phyloP scores from a whole-genome alignment of 2,797 vertebrate genomes.

The Enteromius trimaculatus region DNA sequence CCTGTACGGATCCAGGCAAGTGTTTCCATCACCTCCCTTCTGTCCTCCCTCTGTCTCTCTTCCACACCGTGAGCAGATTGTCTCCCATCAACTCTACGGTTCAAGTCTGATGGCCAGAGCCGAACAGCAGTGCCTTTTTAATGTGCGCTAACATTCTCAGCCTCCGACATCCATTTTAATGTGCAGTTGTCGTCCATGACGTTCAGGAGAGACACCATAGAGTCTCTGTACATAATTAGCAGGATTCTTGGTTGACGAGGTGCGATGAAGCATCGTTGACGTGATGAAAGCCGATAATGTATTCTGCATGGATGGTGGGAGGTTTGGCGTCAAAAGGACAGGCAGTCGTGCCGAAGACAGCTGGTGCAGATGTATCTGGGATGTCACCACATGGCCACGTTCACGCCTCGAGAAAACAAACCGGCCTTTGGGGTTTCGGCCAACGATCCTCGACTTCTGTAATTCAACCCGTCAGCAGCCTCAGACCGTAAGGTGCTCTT shows the following conservation, averaged over 20 bases:
- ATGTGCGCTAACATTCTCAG: conserved; percentile 52
- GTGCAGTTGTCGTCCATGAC: conserved; percentile 54
- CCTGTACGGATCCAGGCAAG: conserved; percentile 36
- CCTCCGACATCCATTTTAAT: conserved; percentile 58
- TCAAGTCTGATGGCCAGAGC: conserved; percentile 46
- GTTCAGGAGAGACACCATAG: conserved; percentile 48
- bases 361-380: conserved; percentile 57
- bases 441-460: conserved; percentile 26
- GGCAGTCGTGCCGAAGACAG: conserved; percentile 52
- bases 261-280: conserved; percentile 55
- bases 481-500: conserved; percentile 31
- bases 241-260: conserved; percentile 57
- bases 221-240: conserved; percentile 64
- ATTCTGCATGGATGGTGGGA: conserved; percentile 58
- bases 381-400: conserved; percentile 56
- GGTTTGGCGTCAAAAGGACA: conserved; percentile 51
- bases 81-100: conserved; percentile 36
- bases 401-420: conserved; percentile 45
- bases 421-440: conserved; percentile 19
- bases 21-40: conserved; percentile 51
- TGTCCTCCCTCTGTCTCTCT: conserved; percentile 46
- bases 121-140: conserved; percentile 60
- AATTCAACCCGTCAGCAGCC: conserved; percentile 15
- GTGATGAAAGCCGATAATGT: conserved; percentile 58
- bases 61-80: conserved; percentile 47